Evolutionary conservation across 2,797 vertebrate species (phyloP), one percentile per base, ranked within the genome.

Genomic region (Pygocentrus nattereri): DNA sequence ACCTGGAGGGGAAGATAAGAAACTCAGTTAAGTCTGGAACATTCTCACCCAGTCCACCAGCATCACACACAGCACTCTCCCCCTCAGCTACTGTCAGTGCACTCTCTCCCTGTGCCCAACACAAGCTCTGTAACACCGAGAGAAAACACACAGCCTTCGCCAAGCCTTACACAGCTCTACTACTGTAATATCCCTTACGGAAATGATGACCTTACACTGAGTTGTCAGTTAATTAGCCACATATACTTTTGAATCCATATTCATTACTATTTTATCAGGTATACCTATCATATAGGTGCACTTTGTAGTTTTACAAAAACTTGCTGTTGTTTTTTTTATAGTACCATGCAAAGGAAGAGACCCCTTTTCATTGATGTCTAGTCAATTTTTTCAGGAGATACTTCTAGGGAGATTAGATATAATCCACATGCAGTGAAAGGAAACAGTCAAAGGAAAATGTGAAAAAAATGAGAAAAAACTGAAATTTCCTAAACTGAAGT

Each of bases 1-100:
- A 95, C 88, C 94, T 95, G 90, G 58, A 83, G 69, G 34, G 64
- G 69, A 47, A 80, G 58, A 78, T 15, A 82, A 69, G 31, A 70
- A 79, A 52, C 70, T 50, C 54, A 41, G 56, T 50, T 13, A 64
- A 62, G 58, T 76, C 49, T 38, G 44, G 25, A 78, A 78, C 70
- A 77, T 69, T 67, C 54, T 76, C 71, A 67, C 31, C 61, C 49
- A 75, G 52, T 68, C 50, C 34, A 69, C 13, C 52, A 77, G 34
- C 52, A 56, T 47, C 62, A 76, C 50, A 82, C 38, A 65, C 47
- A 78, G 31, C 49, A 76, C 18, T 50, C 52, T 61, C 30, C 62
- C 74, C 15, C 59, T 44, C 27, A 56, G 58, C 74, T 67, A 77
- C 52, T 74, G 72, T 82, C 67, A 71, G 30, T 21, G n/a, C 54